Evolutionary conservation across 2,888 invertebrate species (phyloP), one percentile per base, ranked within the genome.

Genomic region (Caenorhabditis plicata): DNA sequence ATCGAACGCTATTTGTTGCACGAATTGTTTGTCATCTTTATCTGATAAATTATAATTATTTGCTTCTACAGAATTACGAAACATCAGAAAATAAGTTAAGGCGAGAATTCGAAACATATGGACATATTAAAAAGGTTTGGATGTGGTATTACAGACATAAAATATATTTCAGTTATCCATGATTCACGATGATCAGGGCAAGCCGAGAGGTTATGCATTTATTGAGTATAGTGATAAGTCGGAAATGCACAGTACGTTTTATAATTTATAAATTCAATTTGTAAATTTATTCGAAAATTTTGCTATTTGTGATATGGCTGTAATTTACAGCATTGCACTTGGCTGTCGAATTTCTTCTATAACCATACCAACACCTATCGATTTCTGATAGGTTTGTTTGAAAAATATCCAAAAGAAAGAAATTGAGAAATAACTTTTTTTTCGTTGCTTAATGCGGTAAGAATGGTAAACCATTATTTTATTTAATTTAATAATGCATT

Each of bases 221-320:
- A 94, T 98, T 80, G 98, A 98, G 84, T 98, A 94, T 85, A 95
- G 96, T 83, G 93, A 95, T 83, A 96, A 96, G 84, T 85, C 94
- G 64, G 98, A 99, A 84, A 99, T 98, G 98, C 96, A 96, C 85
- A 92, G 94, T 94, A 87, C 91, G 93, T 92, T 85, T 9, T 4
- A 41, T n/a, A 19, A 22, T n/a, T n/a, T n/a, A n/a, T n/a, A 39
- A 38, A 22, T 33, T 17, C 42, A 29, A n/a, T 35, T 35, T 40
- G 45, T 29, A 47, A 23, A 35, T 22, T 19, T 39, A 20, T n/a
- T 4, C 17, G 29, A 20, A 23, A 35, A 41, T 32, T 43, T 29
- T 35, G 11, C 31, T 32, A 38, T 54, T 54, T 54, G 48, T 47
- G 49, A 48, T 29, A 48, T 33, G 38, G 19, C 33, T 42, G 31